A percentile compares a stretch with the other conserved stretches of the same genome.
phyloP scores from a whole-genome alignment of 2,797 vertebrate species.

The Neomorphus geoffroyi region DNA sequence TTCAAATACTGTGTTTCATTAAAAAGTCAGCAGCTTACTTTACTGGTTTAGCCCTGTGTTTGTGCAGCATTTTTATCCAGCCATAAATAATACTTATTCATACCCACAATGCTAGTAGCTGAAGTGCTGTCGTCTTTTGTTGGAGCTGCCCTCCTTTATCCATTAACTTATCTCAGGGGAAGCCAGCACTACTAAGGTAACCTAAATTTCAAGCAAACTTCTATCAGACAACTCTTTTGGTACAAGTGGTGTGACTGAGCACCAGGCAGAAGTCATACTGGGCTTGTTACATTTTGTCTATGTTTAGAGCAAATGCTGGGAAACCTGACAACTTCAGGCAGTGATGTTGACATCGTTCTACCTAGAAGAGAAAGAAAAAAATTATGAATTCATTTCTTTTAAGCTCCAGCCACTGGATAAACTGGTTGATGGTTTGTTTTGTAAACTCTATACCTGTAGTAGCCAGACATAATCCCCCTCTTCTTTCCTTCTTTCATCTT shows the following conservation, averaged over 20 bases:
- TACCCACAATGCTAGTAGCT: neutral
- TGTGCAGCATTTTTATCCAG: neutral
- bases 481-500: neutral
- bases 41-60: neutral
- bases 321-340: neutral
- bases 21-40: neutral
- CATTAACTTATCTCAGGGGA: neutral
- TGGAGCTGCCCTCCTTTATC: conserved; percentile 16
- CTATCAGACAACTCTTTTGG: neutral
- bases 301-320: neutral
- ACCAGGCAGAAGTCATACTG: neutral
- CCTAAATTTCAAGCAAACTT: conserved; percentile 11
- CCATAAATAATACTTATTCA: neutral
- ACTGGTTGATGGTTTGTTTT: neutral
- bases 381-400: neutral
- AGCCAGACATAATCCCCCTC: neutral
- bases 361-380: neutral
- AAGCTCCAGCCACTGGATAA: neutral
- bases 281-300: neutral
- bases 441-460: neutral
- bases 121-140: conserved; percentile 14
- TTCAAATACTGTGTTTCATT: neutral
- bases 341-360: neutral
- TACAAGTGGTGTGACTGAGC: neutral
- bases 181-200: neutral